Base-by-base conservation (phyloP, 1,140 invertebrate species). In the Chrysoperla carnea region DNA sequence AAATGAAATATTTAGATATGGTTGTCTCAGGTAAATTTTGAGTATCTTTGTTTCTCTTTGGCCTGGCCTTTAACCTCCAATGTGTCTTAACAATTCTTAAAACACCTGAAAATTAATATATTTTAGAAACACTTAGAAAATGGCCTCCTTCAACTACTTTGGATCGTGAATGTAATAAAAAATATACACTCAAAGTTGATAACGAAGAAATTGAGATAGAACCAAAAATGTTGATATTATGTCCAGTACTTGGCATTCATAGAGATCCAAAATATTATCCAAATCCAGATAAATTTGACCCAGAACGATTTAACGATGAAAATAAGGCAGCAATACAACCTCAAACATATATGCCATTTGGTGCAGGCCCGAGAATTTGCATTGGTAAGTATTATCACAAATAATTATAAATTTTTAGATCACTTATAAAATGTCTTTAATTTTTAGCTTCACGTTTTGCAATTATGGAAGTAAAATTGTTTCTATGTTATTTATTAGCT, bases 281-380 rank as follows among this genome's bases (percentile, higher is more conserved):
- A 1, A 56, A 75, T 14, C 74, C 74, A 3, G 55, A 60, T 4
- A 58, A 61, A 14, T 76, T 73, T 35, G 59, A 71, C 46, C 73
- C 74, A 0, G 72, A 75, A 29, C 55, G 74, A 37, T 76, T 74
- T 43, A 62, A 57, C 4, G 67, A 70, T 2, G 65, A 72, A 40
- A 71, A 73, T 48, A 67, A 64, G 33, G 50, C 59, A 6, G 57
- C 62, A 6, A 63, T 70, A n/a, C 52, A 63, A 15, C 66, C 64
- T 0, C 69, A 62, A 29, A 62, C 66, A 0, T 78, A 67, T 44
- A 56, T 69, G 52, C 75, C 77, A 0, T 80, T 79, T 47, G 76
- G 77, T 2, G 48, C 64, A n/a, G 76, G 76, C 8, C 73, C 67
- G 2, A 59, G 75, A 17, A 70, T 64, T 50, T 80, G 76, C 51